These are phyloP conservation scores for Intellagama lesueurii DNA, from an alignment of 2,797 vertebrate species.

Conservation along the genomic window DNA sequence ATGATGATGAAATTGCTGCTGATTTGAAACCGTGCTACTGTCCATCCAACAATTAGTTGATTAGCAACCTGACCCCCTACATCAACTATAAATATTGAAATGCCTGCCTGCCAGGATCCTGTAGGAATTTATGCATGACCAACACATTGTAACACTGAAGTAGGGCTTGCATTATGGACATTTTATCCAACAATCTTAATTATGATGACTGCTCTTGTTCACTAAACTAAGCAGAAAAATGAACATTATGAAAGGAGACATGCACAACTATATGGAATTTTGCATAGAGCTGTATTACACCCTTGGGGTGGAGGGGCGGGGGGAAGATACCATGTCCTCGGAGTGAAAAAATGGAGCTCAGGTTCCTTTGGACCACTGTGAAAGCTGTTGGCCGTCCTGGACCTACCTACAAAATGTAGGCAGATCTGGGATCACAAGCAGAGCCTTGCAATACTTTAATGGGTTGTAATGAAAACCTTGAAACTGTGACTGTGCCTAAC, in stretches of 20 bases:
- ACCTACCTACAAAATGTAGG: constrained; percentile 39
- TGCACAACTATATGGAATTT: constrained; percentile 28
- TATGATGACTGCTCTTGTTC: constrained; percentile 48
- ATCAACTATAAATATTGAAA: constrained; percentile 54
- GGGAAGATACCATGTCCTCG: constrained; percentile 3
- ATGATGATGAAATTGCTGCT: constrained; percentile 55
- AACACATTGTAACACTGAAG: constrained; percentile 57
- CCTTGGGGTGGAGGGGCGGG: constrained; percentile 25
- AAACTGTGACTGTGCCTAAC: constrained; percentile 15
- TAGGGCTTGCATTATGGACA: constrained; percentile 59
- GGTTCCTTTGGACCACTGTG: constrained; percentile 62
- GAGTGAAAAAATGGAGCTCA: constrained; percentile 44
- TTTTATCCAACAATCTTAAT: constrained; percentile 50
- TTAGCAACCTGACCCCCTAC: constrained; percentile 41
- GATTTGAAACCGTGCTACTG: constrained; percentile 54
- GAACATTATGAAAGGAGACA: constrained; percentile 37
- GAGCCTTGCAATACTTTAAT: constrained; percentile 31
- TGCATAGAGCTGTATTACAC: constrained; percentile 38
- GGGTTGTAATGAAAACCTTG: constrained; percentile 46
- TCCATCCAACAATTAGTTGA: constrained; percentile 65
- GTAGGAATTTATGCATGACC: constrained; percentile 69
- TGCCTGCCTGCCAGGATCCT: constrained; percentile 65
- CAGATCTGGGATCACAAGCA: constrained; percentile 31
- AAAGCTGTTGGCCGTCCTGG: constrained; percentile 52
- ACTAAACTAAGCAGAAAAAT: constrained; percentile 63